Evolutionary conservation across 2,113 vertebrate genomes (phyloP), one percentile per base, ranked within the genome.

Genomic region (Nettapus auritus): DNA sequence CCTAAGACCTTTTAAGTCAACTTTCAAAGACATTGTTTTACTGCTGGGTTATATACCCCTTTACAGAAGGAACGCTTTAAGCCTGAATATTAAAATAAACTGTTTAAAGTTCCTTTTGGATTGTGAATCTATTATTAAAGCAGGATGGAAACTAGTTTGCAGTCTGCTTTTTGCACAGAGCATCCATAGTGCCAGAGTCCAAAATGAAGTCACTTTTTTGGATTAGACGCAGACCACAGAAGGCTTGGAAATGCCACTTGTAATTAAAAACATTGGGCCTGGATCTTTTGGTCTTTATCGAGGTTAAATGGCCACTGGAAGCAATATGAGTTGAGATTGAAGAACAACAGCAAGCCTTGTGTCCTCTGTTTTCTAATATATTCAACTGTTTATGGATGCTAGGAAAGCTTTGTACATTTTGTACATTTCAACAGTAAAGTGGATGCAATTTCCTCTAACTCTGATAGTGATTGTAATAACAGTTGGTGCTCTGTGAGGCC

Each of bases 11-110:
- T 94, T 79, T 77, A 94, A 95, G 91, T 82, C 86, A 92, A 66
- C 71, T 96, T 97, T 96, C 96, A 98, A 97, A 97, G 94, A 83
- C 92, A 77, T 81, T 40, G 88, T 95, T 98, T 97, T 96, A 96
- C 94, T 90, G 89, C 88, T 34, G 81, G 89, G 79, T 87, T 97
- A 94, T 96, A 95, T 97, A 97, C 94, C 59, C 50, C 94, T 96
- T 89, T 86, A 88, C 95, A 95, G 93, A 97, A 95, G 90, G 82
- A 96, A 97, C 95, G 90, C 82, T 94, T 91, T 94, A 89, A 86
- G 91, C 93, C 74, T 96, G 95, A 97, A 94, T 97, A 96, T 97
- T 97, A 92, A 96, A 96, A 85, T 76, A 73, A 94, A 94, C 42
- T 81, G 88, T 94, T 96, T 95, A 94, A 96, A 93, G 94, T 87